These are phyloP conservation scores for Apodemus sylvaticus DNA, from an alignment of 2,113 vertebrate species.

Conservation along the genomic window DNA sequence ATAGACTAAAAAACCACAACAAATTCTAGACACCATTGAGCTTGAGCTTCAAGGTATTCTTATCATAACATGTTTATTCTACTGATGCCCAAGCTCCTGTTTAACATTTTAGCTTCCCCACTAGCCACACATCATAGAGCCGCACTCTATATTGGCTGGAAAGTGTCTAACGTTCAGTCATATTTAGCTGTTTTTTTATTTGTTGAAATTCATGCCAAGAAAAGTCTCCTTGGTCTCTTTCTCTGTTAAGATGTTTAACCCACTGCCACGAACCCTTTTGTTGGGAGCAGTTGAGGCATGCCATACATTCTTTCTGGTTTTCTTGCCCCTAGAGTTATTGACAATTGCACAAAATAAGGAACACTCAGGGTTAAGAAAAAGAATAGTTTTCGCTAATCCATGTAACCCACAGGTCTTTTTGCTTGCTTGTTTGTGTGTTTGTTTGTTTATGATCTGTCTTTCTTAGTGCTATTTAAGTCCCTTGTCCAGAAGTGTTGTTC, in stretches of 20 bases:
- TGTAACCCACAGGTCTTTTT: neutral
- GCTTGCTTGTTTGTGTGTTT: neutral
- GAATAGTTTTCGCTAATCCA: neutral
- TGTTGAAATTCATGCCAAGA: neutral
- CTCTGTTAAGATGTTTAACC: neutral
- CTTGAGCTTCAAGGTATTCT: constrained; percentile 5
- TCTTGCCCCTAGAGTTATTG: neutral
- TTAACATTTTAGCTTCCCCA: neutral
- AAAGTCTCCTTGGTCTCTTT: neutral
- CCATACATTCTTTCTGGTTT: neutral
- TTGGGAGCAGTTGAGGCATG: neutral
- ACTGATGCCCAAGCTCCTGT: neutral
- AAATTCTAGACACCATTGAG: neutral
- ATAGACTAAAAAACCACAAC: neutral
- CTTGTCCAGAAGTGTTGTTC: neutral
- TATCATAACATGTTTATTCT: neutral
- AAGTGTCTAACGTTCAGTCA: neutral
- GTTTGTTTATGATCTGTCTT: neutral
- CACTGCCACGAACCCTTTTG: neutral
- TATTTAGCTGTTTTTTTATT: neutral
- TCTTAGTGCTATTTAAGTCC: neutral
- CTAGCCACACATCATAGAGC: neutral
- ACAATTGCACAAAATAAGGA: neutral
- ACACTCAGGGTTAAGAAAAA: neutral
- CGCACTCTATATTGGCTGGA: neutral